These are phyloP conservation scores for Alviniconcha strummeri DNA, from an alignment of 2,888 invertebrate species.

Conservation along the genomic window DNA sequence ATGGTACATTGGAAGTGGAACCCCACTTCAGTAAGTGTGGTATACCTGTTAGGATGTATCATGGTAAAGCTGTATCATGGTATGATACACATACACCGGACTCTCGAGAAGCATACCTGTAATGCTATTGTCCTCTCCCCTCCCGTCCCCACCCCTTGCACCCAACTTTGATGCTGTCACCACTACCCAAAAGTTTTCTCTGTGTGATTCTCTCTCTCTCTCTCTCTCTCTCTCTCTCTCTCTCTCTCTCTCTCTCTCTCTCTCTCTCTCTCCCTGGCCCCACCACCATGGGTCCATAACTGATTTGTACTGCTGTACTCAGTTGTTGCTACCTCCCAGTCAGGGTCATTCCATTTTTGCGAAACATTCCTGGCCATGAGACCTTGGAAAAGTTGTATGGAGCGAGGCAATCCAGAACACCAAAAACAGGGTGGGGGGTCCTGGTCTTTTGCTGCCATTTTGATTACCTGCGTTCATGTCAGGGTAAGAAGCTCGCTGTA, in stretches of 20 bases:
- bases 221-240: constrained; percentile 9
- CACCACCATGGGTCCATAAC: background rate
- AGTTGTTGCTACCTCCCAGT: background rate
- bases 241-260: constrained; percentile 14
- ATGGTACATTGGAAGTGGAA: no score
- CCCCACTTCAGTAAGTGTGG: no score
- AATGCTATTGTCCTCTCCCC: no score
- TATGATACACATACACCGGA: no score
- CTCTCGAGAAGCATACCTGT: no score
- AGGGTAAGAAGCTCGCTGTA: no score
- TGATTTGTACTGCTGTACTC: background rate
- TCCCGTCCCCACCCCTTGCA: no score
- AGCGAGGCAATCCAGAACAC: background rate
- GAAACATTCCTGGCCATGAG: no score
- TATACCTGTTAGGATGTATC: no score
- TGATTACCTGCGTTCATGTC: no score
- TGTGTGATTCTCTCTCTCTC: background rate
- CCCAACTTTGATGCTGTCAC: no score
- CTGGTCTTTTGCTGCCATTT: background rate
- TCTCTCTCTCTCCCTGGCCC: constrained; percentile 10
- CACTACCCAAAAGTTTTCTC: background rate
- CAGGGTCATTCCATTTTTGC: background rate
- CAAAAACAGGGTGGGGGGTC: background rate
- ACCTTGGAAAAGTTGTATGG: background rate
- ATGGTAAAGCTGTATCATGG: no score